phyloP scores from a whole-genome alignment of 1,140 invertebrate genomes.

The Cydia splendana region DNA sequence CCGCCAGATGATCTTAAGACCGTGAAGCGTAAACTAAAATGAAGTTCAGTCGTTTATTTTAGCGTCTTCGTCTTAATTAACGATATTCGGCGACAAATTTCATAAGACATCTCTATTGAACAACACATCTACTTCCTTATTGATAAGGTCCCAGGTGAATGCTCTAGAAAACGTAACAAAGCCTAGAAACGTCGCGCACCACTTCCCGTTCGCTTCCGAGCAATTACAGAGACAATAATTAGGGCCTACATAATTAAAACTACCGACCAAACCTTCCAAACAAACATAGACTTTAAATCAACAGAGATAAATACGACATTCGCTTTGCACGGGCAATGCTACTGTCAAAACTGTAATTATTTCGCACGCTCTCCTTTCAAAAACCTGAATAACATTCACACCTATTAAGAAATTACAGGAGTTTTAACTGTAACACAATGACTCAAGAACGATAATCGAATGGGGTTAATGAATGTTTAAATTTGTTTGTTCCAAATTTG shows the following conservation, averaged over 20 bases:
- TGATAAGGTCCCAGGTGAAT: constrained; percentile 11
- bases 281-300: not conserved
- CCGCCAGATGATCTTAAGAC: no score
- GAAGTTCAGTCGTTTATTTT: no score
- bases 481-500: constrained; percentile 38
- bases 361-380: constrained; percentile 55
- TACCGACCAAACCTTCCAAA: not conserved
- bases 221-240: constrained; percentile 32
- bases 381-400: constrained; percentile 36
- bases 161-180: constrained; percentile 24
- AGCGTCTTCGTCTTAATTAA: not conserved
- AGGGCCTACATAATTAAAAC: constrained; percentile 30
- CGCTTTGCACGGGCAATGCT: constrained; percentile 11
- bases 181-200: constrained; percentile 19
- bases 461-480: constrained; percentile 1
- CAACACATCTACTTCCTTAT: not conserved
- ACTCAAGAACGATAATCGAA: not conserved
- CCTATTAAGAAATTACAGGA: constrained; percentile 10
- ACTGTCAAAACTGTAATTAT: constrained; percentile 56
- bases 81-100: not conserved
- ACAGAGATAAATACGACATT: not conserved
- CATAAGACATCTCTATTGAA: no score
- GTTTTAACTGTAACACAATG: not conserved
- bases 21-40: no score
- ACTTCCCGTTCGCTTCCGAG: constrained; percentile 26